Conservation (phyloP, 2,888 invertebrate species). For the Sarcophaga rosellei region DNA sequence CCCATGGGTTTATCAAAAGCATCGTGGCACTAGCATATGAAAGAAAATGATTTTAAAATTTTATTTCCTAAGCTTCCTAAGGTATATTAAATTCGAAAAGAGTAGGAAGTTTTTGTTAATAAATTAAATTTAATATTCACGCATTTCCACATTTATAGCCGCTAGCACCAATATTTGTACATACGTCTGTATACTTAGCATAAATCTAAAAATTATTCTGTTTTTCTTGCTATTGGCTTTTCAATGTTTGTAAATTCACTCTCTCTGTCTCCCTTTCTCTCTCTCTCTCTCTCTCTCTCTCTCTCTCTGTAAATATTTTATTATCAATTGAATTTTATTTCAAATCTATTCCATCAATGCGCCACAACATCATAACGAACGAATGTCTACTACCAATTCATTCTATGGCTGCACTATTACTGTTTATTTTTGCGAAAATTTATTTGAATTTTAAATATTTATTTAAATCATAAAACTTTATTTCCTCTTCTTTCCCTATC, state of each 20-base stretch:
- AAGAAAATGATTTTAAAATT: too few relatives aligned
- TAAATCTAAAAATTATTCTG: too few relatives aligned
- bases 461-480: slow-evolving; percentile 28
- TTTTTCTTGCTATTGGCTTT: too few relatives aligned
- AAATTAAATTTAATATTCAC: too few relatives aligned
- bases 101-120: too few relatives aligned
- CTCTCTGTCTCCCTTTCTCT: background rate
- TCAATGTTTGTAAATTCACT: background rate
- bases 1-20: background rate
- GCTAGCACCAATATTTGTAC: too few relatives aligned
- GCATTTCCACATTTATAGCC: too few relatives aligned
- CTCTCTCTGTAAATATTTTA: background rate
- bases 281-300: background rate
- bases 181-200: too few relatives aligned
- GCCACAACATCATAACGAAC: background rate
- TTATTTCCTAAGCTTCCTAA: too few relatives aligned
- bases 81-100: too few relatives aligned
- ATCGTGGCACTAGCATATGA: too few relatives aligned
- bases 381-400: background rate
- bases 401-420: background rate
- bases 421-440: background rate
- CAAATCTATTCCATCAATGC: slow-evolving; percentile 1
- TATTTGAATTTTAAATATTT: slow-evolving; percentile 22
- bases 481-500: background rate
- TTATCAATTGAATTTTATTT: slow-evolving; percentile 15